These are phyloP conservation scores for Conus betulinus DNA, from an alignment of 1,140 invertebrate species.

Conservation along the genomic window DNA sequence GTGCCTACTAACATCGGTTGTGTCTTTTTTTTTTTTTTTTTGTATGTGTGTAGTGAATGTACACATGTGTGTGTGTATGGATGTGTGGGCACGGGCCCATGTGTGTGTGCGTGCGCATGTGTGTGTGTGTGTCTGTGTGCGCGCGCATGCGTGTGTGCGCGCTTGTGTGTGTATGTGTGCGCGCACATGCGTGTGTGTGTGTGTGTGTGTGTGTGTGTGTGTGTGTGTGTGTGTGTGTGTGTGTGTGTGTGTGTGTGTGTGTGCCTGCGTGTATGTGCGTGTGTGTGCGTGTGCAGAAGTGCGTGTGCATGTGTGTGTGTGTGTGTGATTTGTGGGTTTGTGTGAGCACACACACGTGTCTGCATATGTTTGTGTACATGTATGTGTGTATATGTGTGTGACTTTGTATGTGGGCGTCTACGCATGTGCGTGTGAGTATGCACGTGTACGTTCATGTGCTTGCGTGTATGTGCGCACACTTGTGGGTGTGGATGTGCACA, in stretches of 20 bases:
- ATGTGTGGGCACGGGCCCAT: too few species aligned
- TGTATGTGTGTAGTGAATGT: too few species aligned
- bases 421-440: background rate
- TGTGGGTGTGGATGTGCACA: constrained; percentile 4
- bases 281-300: too few species aligned
- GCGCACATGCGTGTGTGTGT: background rate
- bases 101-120: background rate
- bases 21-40: too few species aligned
- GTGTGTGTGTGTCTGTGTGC: constrained; percentile 6
- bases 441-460: background rate
- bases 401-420: background rate
- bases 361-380: too few species aligned
- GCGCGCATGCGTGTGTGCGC: too few species aligned
- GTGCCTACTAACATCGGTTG: too few species aligned
- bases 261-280: too few species aligned
- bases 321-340: too few species aligned
- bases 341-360: background rate
- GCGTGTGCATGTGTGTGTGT: too few species aligned
- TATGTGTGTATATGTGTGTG: background rate
- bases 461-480: constrained; percentile 4
- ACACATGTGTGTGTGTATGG: too few species aligned
- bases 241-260: constrained; percentile 15
- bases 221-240: constrained; percentile 5
- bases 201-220: constrained; percentile 15
- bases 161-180: background rate